Base-by-base conservation (phyloP, 2,888 invertebrate species). In the Leucozona laternaria region DNA sequence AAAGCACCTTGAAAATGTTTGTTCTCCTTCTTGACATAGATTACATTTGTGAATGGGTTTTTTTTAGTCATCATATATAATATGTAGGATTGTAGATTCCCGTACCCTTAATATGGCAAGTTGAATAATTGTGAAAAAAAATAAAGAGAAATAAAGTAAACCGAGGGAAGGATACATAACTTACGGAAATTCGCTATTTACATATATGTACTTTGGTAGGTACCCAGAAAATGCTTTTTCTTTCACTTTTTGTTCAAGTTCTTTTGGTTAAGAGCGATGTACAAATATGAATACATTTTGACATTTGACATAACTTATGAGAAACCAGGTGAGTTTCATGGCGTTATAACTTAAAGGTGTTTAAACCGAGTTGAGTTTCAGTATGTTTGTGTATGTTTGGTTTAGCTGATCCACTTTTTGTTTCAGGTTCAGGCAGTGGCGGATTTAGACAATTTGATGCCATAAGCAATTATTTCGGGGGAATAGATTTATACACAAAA, bases 1-100 rank as follows among this genome's bases (percentile, higher is more conserved):
- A 20, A 76, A 62, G 20, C 70, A 70, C 84, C 75, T 84, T 84
- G 79, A 58, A 84, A 66, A 64, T 64, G 34, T 66, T 71, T 71
- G 40, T 40, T 66, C 75, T 71, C 50, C 22, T 53, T 37, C 79
- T 84, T 84, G 84, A 84, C 84, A 79, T 58, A 79, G 76, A 71
- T 71, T 55, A 43, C 40, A 43, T 70, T 57, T 28, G 48, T 64
- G 70, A 79, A 76, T 79, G 28, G 62, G 43, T 15, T 22, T 37
- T 60, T 37, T 20, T 15, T 22, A 40, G 20, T 34, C 37, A 40
- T 37, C 40, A 17, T 10, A 20, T 58, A 11, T 4, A 28, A 28
- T 28, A 31, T 31, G 31, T 31, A 31, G 31, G 31, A n/a, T n/a
- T 31, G 5, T 5, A 13, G 2, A 22, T 22, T n/a, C n/a, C n/a